phyloP scores from a whole-genome alignment of 2,888 invertebrate species.

The Morinoia aosen region DNA sequence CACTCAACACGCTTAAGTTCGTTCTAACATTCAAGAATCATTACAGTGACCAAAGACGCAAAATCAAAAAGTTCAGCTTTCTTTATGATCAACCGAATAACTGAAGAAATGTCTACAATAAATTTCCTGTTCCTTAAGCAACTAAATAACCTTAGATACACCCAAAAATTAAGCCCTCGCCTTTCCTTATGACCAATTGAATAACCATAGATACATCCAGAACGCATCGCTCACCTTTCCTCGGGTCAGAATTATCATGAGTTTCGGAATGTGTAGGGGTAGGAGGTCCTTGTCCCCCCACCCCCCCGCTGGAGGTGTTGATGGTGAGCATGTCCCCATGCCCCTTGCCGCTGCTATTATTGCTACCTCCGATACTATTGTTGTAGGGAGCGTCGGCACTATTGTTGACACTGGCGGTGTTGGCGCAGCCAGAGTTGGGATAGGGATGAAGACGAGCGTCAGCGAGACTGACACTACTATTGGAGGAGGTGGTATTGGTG shows the following conservation, averaged over 20 bases:
- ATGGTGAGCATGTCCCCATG: slow-evolving; percentile 65
- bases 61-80: too few relatives aligned
- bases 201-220: too few relatives aligned
- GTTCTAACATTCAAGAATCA: too few relatives aligned
- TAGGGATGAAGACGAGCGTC: slow-evolving; percentile 60
- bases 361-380: slow-evolving; percentile 56
- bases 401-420: slow-evolving; percentile 40
- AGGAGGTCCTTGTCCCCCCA: slow-evolving; percentile 76
- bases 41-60: too few relatives aligned
- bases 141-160: too few relatives aligned
- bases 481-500: slow-evolving; percentile 34
- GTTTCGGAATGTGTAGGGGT: slow-evolving; percentile 83
- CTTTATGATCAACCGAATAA: too few relatives aligned
- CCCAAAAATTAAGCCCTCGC: too few relatives aligned
- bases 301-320: slow-evolving; percentile 68
- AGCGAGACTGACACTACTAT: slow-evolving; percentile 51
- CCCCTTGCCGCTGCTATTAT: slow-evolving; percentile 56
- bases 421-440: slow-evolving; percentile 56
- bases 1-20: too few relatives aligned
- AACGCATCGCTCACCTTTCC: slow-evolving; percentile 75
- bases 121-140: too few relatives aligned
- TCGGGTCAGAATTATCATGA: slow-evolving; percentile 76
- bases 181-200: too few relatives aligned
- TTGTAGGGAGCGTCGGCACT: slow-evolving; percentile 36
- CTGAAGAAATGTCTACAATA: too few relatives aligned